Evolutionary conservation across 2,797 vertebrate genomes (phyloP).

Genomic region (Moxostoma hubbsi): DNA sequence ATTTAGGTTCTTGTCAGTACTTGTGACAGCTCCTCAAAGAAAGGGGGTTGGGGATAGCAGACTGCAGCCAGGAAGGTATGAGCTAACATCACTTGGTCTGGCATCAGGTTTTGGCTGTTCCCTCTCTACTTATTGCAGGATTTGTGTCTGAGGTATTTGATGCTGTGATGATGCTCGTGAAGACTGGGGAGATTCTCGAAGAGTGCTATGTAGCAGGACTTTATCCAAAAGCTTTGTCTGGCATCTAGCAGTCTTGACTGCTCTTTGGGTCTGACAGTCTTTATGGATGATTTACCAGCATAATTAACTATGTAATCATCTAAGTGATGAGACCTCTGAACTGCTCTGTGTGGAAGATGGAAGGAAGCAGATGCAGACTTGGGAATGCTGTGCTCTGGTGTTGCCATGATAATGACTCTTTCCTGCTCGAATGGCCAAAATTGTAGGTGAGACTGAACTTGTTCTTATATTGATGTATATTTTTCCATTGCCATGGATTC

Average conservation of each 20-base stretch:
- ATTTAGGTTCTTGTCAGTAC: neutral
- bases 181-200: neutral
- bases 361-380: neutral
- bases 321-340: too few species aligned
- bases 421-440: neutral
- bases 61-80: neutral
- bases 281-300: too few species aligned
- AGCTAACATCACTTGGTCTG: neutral
- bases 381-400: neutral
- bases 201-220: neutral
- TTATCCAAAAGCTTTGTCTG: constrained; percentile 3
- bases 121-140: neutral
- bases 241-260: neutral
- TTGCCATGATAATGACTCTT: neutral
- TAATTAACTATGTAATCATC: too few species aligned
- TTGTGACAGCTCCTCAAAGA: neutral
- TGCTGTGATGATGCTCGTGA: neutral
- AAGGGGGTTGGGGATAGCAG: neutral
- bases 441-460: too few species aligned
- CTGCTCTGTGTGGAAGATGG: too few species aligned
- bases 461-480: too few species aligned
- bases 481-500: too few species aligned
- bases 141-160: neutral
- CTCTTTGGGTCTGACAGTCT: too few species aligned
- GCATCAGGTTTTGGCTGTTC: neutral